Evolutionary conservation across 2,888 invertebrate genomes (phyloP), one percentile per base, ranked within the genome.

Genomic region (Octonoba sinensis): DNA sequence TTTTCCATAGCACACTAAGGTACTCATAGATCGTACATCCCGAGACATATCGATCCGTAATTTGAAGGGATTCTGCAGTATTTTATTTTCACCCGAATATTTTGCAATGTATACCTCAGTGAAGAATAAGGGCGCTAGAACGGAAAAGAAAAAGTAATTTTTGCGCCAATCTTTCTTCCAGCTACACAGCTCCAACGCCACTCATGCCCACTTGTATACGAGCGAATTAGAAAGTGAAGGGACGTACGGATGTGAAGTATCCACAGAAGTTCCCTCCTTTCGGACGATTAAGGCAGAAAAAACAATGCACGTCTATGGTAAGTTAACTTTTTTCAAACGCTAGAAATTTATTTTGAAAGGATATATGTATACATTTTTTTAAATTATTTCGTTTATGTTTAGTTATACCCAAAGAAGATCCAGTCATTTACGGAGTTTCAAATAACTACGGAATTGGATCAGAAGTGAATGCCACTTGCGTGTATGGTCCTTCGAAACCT

Each of bases 401-500:
- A 65, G 83, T 83, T 36, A 70, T 85, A 54, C 84, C 84, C 2
- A 65, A 84, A 27, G 78, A 66, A 8, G 79, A 77, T 18, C 84
- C 85, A 18, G 57, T 44, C 4, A 75, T 84, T 20, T 67, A 20
- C 46, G 84, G 85, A 11, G 70, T 73, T 44, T 64, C 66, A 66
- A 75, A 64, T 49, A 60, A 64, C 36, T 84, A 84, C 47, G 66
- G 73, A 11, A 72, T 82, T 46, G 84, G 86, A 0, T 85, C 86
- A 22, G 75, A 84, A 44, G 85, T 86, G 1, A 77, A 83, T 47
- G 84, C 85, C 64, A 86, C 85, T 67, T 86, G 86, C 57, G 84
- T 84, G 20, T 86, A 85, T 15, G 85, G 85, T 20, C 85, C 84
- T 0, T 86, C 86, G 24, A 85, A 85, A 60, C 86, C 86, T 18